Conservation (phyloP, 2,113 vertebrate genomes). For the Oostethus manadensis region DNA sequence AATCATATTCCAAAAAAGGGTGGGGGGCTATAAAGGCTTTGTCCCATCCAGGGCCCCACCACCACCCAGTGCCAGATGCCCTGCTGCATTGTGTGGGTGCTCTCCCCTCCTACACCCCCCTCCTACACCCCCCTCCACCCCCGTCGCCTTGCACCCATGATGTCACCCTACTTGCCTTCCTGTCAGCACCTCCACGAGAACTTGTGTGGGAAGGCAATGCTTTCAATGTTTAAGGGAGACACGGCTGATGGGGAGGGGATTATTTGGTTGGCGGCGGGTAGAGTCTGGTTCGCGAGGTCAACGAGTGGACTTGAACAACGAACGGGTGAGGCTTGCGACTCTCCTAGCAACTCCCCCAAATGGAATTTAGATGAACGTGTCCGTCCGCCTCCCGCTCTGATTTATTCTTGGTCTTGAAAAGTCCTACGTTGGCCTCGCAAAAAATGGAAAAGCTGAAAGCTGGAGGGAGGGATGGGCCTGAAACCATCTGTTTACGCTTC, state of each 20-base stretch:
- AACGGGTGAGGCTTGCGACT: slow-evolving; percentile 10
- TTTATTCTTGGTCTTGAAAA: slow-evolving; percentile 28
- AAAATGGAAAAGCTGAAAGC: slow-evolving; percentile 14
- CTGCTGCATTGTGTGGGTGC: slow-evolving; percentile 64
- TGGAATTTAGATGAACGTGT: slow-evolving; percentile 67
- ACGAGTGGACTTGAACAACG: slow-evolving; percentile 55
- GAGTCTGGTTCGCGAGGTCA: slow-evolving; percentile 60
- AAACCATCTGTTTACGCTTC: slow-evolving; percentile 22
- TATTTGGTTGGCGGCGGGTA: slow-evolving; percentile 15
- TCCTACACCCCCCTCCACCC: slow-evolving; percentile 24
- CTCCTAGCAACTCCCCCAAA: slow-evolving; percentile 61
- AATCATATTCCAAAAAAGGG: slow-evolving; percentile 59
- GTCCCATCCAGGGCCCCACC: slow-evolving; percentile 45
- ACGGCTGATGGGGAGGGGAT: not conserved
- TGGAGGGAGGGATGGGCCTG: not conserved
- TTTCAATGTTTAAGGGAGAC: slow-evolving; percentile 3
- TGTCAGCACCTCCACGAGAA: slow-evolving; percentile 58
- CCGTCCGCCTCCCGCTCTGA: slow-evolving; percentile 42
- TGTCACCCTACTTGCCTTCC: slow-evolving; percentile 57
- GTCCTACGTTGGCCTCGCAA: slow-evolving; percentile 22
- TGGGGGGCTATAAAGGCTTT: slow-evolving; percentile 58
- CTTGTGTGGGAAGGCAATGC: slow-evolving; percentile 55
- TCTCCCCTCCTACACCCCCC: slow-evolving; percentile 35
- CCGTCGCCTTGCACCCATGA: slow-evolving; percentile 44
- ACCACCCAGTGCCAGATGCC: slow-evolving; percentile 61